Evolutionary conservation across 1,140 invertebrate genomes (phyloP), one percentile per base, ranked within the genome.

Genomic region (Propsilocerus akamusi): DNA sequence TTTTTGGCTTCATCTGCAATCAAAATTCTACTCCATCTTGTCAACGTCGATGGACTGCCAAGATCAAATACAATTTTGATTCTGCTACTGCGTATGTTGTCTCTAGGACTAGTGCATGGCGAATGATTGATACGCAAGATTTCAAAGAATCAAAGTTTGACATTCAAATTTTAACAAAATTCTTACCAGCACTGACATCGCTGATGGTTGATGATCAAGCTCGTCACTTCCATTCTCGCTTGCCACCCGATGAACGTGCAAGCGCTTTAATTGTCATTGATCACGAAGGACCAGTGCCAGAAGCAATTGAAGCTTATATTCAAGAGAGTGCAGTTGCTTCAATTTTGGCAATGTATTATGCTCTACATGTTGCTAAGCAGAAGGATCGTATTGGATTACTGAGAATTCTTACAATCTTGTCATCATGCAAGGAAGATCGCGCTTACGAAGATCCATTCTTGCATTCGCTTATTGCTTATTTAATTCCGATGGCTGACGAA

Each of bases 151-250:
- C 93, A 5, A 94, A 94, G 70, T 65, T 92, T 50, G 92, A 97
- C 54, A 78, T 80, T 58, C 83, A 92, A 71, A 78, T 96, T 41
- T 85, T 97, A 0, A 96, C 89, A 1, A 95, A 95, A 67, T 97
- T 96, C 68, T 64, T 98, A 51, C 92, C 94, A 2, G 86, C 88
- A 3, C 69, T 98, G 10, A 90, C 96, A 81, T 89, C 86, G 0
- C 69, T 97, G 2, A 94, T 98, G 81, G 92, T 96, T 0, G 94
- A 98, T 67, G 94, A 98, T 68, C 91, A 96, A 74, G 87, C 95
- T 8, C 72, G 92, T 57, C 74, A 79, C 50, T 64, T 96, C 10
- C 88, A 89, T 58, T 76, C 79, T 12, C 92, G 88, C 69, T 65
- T 96, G 48, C 90, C 90, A 17, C 84, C 83, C n/a, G 92, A 97